Conservation (phyloP, 2,113 vertebrate species). For the Chinchilla lanigera region DNA sequence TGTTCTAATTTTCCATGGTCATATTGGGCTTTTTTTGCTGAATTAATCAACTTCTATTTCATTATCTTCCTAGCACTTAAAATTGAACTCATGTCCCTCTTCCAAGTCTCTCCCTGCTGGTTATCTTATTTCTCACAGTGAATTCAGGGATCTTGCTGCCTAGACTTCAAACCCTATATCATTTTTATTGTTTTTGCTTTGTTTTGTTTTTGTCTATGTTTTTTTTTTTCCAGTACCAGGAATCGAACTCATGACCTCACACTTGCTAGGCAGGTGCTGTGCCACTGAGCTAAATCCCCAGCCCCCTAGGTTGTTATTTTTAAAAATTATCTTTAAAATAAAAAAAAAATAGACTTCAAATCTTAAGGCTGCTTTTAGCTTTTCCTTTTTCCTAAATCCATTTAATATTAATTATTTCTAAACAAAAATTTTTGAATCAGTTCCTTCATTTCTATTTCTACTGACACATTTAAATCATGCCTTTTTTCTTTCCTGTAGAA, state of each 20-base stretch:
- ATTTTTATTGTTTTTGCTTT: too few relatives aligned
- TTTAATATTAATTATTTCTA: not conserved
- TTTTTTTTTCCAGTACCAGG: too few relatives aligned
- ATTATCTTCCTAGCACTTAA: conserved; percentile 4
- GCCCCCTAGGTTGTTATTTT: too few relatives aligned
- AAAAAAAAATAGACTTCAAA: not conserved
- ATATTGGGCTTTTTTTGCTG: conserved; percentile 5
- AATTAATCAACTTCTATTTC: conserved; percentile 1
- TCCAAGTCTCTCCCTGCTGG: not conserved
- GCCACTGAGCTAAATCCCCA: too few relatives aligned
- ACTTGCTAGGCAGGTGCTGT: too few relatives aligned
- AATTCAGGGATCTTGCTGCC: not conserved
- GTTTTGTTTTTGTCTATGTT: too few relatives aligned
- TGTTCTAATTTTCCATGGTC: conserved; percentile 16
- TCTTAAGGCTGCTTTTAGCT: not conserved
- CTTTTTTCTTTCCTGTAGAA: not conserved
- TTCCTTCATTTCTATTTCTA: not conserved
- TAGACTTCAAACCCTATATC: not conserved
- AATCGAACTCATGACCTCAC: too few relatives aligned
- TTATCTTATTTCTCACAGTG: not conserved
- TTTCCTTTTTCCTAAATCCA: not conserved
- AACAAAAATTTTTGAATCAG: not conserved
- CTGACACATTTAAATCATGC: not conserved
- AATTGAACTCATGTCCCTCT: not conserved
- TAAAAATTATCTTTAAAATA: too few relatives aligned